A percentile compares a stretch with the other conserved stretches of the same genome.
These are phyloP conservation scores for Sitta europaea DNA, from an alignment of 2,113 vertebrate species.

Conservation along the genomic window DNA sequence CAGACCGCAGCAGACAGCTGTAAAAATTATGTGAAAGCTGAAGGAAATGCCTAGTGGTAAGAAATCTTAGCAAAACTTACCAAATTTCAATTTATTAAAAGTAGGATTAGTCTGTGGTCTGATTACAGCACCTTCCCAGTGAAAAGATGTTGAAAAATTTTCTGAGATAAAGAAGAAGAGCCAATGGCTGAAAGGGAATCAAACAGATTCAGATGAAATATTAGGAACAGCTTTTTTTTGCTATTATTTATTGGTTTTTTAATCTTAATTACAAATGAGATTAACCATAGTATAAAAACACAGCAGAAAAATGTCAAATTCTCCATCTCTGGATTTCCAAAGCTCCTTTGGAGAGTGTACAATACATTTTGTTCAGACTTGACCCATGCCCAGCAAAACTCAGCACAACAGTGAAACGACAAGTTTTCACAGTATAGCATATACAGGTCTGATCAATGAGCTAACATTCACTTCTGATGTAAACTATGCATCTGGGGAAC, in stretches of 20 bases:
- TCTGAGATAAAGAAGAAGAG: neutral
- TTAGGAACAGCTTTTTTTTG: neutral
- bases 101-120: neutral
- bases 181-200: neutral
- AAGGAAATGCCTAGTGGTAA: neutral
- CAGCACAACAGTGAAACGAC: neutral
- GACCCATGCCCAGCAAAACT: neutral
- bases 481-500: neutral
- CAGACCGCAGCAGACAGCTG: neutral
- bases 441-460: neutral
- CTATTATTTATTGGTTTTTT: neutral
- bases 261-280: neutral
- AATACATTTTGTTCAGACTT: neutral
- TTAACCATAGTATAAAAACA: neutral
- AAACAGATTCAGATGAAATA: neutral
- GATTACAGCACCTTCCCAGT: neutral
- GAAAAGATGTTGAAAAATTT: neutral
- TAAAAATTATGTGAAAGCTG: neutral
- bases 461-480: neutral
- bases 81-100: neutral
- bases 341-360: neutral
- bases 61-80: neutral
- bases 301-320: neutral
- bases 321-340: neutral
- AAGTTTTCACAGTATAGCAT: neutral